These are phyloP conservation scores for Sarcophilus harrisii DNA, from an alignment of 2,797 vertebrate species.

Conservation along the genomic window DNA sequence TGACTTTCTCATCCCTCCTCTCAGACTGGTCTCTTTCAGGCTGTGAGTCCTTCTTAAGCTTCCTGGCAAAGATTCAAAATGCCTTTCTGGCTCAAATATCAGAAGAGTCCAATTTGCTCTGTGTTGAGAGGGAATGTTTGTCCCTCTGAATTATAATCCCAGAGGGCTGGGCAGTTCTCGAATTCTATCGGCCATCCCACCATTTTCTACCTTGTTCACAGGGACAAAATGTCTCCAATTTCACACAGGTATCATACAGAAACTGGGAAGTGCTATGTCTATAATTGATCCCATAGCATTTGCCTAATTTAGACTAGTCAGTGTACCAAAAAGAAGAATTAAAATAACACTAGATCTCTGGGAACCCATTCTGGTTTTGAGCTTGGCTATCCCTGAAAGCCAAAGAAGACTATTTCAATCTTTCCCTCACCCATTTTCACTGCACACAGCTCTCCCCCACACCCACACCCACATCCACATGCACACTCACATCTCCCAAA, in stretches of 20 bases:
- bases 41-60: background rate
- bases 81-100: background rate
- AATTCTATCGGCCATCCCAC: background rate
- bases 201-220: background rate
- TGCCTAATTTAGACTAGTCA: background rate
- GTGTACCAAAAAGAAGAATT: background rate
- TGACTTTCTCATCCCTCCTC: background rate
- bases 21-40: background rate
- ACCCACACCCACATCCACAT: background rate
- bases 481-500: background rate
- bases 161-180: background rate
- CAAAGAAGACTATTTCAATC: background rate
- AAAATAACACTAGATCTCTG: background rate
- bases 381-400: background rate
- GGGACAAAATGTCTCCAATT: background rate
- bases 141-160: background rate
- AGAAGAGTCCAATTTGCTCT: background rate
- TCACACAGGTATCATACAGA: background rate
- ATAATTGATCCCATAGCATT: background rate
- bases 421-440: background rate
- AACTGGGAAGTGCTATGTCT: background rate
- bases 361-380: background rate
- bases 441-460: background rate
- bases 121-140: too few relatives aligned
- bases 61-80: background rate